Evolutionary conservation across 2,113 vertebrate species (phyloP).

Genomic region (Atherinomorus stipes): DNA sequence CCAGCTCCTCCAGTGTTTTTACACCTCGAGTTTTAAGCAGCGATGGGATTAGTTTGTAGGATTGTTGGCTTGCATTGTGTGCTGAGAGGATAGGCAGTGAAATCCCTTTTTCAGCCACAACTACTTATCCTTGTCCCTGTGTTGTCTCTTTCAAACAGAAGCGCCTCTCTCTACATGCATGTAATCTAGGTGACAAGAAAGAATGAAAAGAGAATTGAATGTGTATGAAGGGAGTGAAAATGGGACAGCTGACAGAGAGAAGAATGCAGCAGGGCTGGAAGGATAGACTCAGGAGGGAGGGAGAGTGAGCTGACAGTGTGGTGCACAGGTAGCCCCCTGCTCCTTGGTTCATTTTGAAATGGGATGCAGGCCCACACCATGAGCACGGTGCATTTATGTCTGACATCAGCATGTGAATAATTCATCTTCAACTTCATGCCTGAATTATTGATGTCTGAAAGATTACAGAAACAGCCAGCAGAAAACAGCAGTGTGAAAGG

Average conservation of each 20-base stretch:
- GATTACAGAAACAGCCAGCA: slow-evolving; percentile 67
- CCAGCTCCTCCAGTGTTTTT: slow-evolving; percentile 64
- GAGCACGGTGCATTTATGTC: slow-evolving; percentile 62
- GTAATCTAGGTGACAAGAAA: slow-evolving; percentile 83
- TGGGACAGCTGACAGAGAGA: slow-evolving; percentile 55
- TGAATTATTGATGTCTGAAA: slow-evolving; percentile 84
- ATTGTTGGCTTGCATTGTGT: slow-evolving; percentile 82
- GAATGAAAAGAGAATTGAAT: slow-evolving; percentile 74
- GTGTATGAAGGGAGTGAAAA: slow-evolving; percentile 70
- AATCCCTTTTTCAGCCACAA: slow-evolving; percentile 84
- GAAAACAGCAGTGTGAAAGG: slow-evolving; percentile 56
- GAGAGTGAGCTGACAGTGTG: slow-evolving; percentile 24
- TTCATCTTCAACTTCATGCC: slow-evolving; percentile 77
- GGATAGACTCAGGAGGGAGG: slow-evolving; percentile 29
- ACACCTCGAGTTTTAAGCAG: slow-evolving; percentile 77
- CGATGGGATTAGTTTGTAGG: slow-evolving; percentile 83
- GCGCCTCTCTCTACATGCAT: slow-evolving; percentile 78
- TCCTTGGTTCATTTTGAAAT: slow-evolving; percentile 53
- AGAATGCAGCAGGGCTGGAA: slow-evolving; percentile 40
- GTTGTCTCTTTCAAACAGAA: slow-evolving; percentile 79
- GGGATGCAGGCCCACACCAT: slow-evolving; percentile 48
- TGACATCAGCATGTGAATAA: slow-evolving; percentile 80
- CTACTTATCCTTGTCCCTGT: slow-evolving; percentile 80
- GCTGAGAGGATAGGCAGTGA: slow-evolving; percentile 78
- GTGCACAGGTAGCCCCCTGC: slow-evolving; percentile 20